phyloP scores from a whole-genome alignment of 2,797 vertebrate species.

The Danio choprae region DNA sequence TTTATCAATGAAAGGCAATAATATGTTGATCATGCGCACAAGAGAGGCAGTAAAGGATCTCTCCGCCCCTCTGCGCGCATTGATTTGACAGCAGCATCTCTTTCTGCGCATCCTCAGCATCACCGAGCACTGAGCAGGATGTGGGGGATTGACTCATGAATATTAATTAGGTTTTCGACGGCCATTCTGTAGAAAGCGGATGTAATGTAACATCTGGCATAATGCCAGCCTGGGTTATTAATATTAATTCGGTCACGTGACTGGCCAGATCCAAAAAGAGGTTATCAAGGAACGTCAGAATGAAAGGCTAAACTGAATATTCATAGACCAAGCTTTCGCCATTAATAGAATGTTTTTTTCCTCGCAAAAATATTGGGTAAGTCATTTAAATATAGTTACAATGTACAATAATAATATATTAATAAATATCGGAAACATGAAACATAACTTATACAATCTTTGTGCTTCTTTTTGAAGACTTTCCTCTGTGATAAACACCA shows the following conservation, averaged over 20 bases:
- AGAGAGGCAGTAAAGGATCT: background rate
- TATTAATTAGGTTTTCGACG: background rate
- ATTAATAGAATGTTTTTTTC: background rate
- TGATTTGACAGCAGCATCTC: conserved; percentile 26
- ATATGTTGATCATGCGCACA: conserved; percentile 52
- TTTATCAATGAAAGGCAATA: conserved; percentile 17
- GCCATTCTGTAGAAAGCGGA: background rate
- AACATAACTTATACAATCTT: no score
- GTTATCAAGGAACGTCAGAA: background rate
- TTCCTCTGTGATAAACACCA: background rate
- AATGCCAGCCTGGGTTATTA: background rate
- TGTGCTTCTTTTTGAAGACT: background rate
- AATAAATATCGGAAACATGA: no score
- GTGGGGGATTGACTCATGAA: background rate
- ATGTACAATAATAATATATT: no score
- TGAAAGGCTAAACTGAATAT: background rate
- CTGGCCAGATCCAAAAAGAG: background rate
- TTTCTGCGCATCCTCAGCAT: conserved; percentile 41
- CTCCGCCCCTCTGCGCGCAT: conserved; percentile 31
- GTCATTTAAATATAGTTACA: background rate
- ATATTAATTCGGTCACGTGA: background rate
- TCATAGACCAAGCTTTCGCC: background rate
- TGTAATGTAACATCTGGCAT: background rate
- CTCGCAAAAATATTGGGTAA: background rate
- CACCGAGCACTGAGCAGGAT: background rate